Conservation (phyloP, 92 coral and sea anemone species). For the Umimayanthus kanabou region DNA sequence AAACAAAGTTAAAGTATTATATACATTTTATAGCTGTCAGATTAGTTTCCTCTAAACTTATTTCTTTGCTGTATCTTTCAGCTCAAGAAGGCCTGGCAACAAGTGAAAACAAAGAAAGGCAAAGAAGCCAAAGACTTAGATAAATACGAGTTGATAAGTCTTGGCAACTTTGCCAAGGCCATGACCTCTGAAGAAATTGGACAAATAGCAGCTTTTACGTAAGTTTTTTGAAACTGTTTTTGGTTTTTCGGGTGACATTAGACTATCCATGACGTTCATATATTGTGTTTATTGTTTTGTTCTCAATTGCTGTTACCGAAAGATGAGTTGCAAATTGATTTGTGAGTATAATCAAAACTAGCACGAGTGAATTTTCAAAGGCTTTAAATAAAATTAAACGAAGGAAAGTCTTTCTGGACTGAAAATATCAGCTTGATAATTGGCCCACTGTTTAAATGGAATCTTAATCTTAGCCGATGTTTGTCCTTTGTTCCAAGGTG, state of each 20-base stretch:
- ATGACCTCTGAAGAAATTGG: conserved; percentile 24
- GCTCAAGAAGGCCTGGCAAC: conserved; percentile 9
- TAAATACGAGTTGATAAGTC: neutral
- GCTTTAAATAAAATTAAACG: too few species aligned
- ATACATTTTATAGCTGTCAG: neutral
- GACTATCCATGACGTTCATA: too few species aligned
- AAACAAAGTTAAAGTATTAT: too few species aligned
- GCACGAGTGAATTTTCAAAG: too few species aligned
- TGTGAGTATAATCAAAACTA: too few species aligned
- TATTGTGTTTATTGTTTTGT: neutral
- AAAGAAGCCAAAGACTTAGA: neutral
- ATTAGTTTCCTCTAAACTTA: neutral
- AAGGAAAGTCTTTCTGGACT: too few species aligned
- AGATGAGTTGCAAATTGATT: too few species aligned
- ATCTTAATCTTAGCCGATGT: too few species aligned
- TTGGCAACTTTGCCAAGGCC: conserved; percentile 29
- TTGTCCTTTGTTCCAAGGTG: too few species aligned
- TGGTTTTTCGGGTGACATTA: neutral
- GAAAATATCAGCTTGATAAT: too few species aligned
- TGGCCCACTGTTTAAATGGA: too few species aligned
- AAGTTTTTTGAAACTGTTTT: neutral
- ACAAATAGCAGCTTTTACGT: conserved; percentile 1
- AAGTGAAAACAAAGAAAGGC: conserved; percentile 10
- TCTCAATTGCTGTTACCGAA: too few species aligned
- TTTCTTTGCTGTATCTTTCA: neutral